Conservation (phyloP, 2,797 vertebrate species). For the Holocentrus rufus region DNA sequence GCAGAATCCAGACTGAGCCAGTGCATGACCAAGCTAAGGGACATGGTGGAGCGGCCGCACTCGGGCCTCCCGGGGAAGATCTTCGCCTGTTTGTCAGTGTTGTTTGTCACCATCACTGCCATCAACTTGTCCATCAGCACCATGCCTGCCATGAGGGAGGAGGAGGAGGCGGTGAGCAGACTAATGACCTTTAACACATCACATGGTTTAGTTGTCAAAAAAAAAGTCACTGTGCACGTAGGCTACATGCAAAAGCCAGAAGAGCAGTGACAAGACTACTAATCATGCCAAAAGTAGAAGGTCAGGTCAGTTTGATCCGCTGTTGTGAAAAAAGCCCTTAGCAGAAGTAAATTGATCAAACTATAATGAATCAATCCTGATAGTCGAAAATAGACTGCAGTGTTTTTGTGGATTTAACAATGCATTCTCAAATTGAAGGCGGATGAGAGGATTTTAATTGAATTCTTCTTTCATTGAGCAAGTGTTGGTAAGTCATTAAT, state of each 20-base stretch:
- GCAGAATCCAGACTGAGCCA: conserved; percentile 81
- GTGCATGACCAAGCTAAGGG: conserved; percentile 92
- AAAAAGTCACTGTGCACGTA: not conserved
- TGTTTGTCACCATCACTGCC: conserved; percentile 98
- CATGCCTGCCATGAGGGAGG: conserved; percentile 94
- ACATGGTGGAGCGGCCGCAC: conserved; percentile 99
- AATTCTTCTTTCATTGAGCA: no score
- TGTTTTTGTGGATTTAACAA: no score
- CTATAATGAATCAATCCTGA: no score
- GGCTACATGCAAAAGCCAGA: not conserved
- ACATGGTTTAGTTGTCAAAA: not conserved
- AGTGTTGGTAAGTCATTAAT: conserved; percentile 8
- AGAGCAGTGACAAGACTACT: not conserved
- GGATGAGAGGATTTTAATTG: no score
- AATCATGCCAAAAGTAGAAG: not conserved
- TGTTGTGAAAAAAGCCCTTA: not conserved
- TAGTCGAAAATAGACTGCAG: no score
- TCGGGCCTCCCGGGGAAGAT: conserved; percentile 98
- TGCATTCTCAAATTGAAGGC: no score
- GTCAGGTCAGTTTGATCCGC: not conserved
- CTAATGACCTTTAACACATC: conserved; percentile 8
- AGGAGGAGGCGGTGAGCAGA: conserved; percentile 93
- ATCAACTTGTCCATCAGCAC: conserved; percentile 98
- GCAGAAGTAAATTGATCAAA: no score
- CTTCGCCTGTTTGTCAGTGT: conserved; percentile 95